These are phyloP conservation scores for Chauna torquata DNA, from an alignment of 2,113 vertebrate genomes.

Conservation along the genomic window DNA sequence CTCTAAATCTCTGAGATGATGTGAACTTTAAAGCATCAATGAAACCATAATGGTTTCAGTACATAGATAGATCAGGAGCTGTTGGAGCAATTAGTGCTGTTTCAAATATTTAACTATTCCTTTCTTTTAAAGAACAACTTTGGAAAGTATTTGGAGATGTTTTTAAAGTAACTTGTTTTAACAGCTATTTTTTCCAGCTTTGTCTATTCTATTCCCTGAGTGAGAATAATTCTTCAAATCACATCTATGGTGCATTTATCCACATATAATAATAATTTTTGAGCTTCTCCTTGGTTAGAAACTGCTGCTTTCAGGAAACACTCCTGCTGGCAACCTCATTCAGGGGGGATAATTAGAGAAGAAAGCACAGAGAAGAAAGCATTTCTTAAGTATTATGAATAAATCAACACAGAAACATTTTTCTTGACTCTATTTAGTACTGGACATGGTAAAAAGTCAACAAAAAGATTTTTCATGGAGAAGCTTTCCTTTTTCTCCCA, in stretches of 20 bases:
- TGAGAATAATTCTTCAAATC: neutral
- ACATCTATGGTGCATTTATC: neutral
- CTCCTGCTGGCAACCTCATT: neutral
- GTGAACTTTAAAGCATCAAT: neutral
- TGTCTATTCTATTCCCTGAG: neutral
- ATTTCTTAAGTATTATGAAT: neutral
- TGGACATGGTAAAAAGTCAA: neutral
- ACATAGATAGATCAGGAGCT: neutral
- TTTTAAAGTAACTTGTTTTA: neutral
- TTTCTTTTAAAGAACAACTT: neutral
- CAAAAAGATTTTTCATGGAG: fast-evolving
- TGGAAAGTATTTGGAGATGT: neutral
- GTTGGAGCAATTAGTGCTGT: neutral
- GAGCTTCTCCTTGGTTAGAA: neutral
- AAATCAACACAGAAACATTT: neutral
- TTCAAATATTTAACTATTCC: neutral
- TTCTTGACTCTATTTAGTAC: neutral
- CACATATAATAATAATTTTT: neutral
- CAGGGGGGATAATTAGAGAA: neutral
- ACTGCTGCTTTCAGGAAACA: neutral
- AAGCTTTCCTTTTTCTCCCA: neutral
- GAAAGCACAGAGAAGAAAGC: neutral
- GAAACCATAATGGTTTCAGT: neutral
- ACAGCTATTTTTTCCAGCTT: neutral
- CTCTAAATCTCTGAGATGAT: neutral